phyloP scores from a whole-genome alignment of 2,113 vertebrate genomes.

The Sorex fumeus region DNA sequence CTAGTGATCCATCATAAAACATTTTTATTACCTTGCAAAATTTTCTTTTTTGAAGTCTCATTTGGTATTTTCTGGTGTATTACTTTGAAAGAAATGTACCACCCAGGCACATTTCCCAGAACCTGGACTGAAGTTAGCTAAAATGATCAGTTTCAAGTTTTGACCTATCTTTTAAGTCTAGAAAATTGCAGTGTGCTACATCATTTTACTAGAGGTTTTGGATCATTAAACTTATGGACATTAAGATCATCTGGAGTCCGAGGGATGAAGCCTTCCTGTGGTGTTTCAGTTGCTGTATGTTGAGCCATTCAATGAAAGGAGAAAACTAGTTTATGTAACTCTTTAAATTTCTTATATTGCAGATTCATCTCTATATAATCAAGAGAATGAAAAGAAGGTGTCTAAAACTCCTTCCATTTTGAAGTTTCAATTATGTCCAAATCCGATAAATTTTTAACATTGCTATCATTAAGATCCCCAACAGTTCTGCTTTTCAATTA shows the following conservation, averaged over 20 bases:
- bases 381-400: not conserved
- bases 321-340: not conserved
- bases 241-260: slow-evolving; percentile 6
- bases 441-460: not conserved
- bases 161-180: slow-evolving; percentile 42
- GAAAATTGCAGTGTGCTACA: slow-evolving; percentile 40
- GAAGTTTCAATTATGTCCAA: not conserved
- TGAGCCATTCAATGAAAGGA: not conserved
- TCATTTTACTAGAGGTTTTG: slow-evolving; percentile 56
- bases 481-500: not conserved
- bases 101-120: slow-evolving; percentile 58
- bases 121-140: not conserved
- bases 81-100: slow-evolving; percentile 57
- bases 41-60: slow-evolving; percentile 73
- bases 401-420: not conserved
- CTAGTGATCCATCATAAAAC: slow-evolving; percentile 65
- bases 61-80: slow-evolving; percentile 59
- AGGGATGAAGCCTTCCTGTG: not conserved
- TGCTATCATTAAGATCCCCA: not conserved
- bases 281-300: not conserved
- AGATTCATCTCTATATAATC: not conserved
- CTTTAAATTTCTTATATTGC: not conserved
- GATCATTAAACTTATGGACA: slow-evolving; percentile 13
- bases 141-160: slow-evolving; percentile 46
- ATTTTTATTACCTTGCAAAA: slow-evolving; percentile 80